Base-by-base conservation (phyloP, 2,797 vertebrate genomes). In the Rhynchonycteris naso region DNA sequence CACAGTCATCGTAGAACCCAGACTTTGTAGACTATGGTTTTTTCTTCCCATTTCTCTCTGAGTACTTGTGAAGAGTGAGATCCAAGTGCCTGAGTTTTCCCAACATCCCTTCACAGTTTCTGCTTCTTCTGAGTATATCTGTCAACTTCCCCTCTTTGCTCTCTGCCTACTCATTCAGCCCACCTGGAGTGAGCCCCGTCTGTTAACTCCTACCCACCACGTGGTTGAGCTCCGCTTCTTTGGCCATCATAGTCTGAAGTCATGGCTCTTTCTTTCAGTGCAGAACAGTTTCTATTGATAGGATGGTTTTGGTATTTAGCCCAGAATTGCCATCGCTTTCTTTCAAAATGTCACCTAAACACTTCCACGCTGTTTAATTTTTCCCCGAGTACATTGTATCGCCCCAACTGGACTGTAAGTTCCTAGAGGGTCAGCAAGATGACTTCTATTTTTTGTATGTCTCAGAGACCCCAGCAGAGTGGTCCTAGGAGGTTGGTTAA, bases 1-100 rank as follows among this genome's bases (percentile, higher is more conserved):
- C 87, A 35, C 22, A 68, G 58, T 92, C 85, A 21, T 71, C 89
- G 90, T 33, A 96, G 94, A 93, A 88, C 30, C 24, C 58, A 81
- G 68, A 50, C 79, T 89, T 91, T 13, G 10, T 30, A 86, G 91
- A 96, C 84, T 24, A 95, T 88, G 78, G 88, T 88, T 47, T 85
- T 86, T 74, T 80, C 50, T 47, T 52, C 74, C 68, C n/a, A 7
- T 93, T 75, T 93, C 50, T 82, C 68, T 88, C 30, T 19, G 50
- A 33, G 26, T 71, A 24, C 80, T 74, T 86, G 47, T 74, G 43
- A 89, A 88, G 52, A 2, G 24, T 43, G 5, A 88, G 89, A 4
- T 21, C 35, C 58, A 68, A 95, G 63, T 18, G 52, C 3, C 71
- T 28, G 12, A 71, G 30, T 22, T 93, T 89, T 58, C 50, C 35